Base-by-base conservation (phyloP, 2,797 vertebrate species). In the Lagorchestes hirsutus region DNA sequence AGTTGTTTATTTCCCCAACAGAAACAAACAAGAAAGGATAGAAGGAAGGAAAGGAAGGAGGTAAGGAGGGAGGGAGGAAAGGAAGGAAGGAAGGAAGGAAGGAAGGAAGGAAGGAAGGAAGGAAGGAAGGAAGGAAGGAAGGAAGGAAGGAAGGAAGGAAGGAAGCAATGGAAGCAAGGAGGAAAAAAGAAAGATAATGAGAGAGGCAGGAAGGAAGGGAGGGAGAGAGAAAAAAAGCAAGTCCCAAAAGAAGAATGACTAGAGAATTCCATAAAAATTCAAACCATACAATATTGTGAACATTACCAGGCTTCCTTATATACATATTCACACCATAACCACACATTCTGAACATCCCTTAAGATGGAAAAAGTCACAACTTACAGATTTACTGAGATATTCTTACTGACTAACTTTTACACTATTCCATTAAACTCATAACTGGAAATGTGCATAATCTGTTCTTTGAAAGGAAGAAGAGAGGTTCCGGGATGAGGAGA, bases 11-110 rank as follows among this genome's bases (percentile, higher is more conserved):
- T 96, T 92, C 55, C 96, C 34, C 18, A 54, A 62, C 5, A 54
- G 90, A 2, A 92, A 34, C 46, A 74, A 74, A 92, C 94, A 52
- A 94, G 87, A 95, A 92, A 58, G 28, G 56, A 95, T 40, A 58
- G 1, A 92, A 82, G n/a, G 34, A 62, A 10, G 5, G 28, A 29
- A 58, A 11, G 31, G 6, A 31, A 3, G 46, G 46, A 46, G 46
- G 46, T 3, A 46, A 46, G 46, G 46, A 46, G 46, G 46, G 91
- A 58, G 24, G 59, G 94, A 40, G 67, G 1, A 92, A 62, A 12
- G 6, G 29, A 31, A 59, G 10, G 34, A 24, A 34, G 5, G 52
- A 55, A 59, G 58, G 12, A 59, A 29, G 28, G 29, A 27, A 59
- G 9, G 8, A 31, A 59, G 28, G 9, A 29, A 58, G 57, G 57